phyloP scores from a whole-genome alignment of 2,888 invertebrate genomes.

The Phania funesta region DNA sequence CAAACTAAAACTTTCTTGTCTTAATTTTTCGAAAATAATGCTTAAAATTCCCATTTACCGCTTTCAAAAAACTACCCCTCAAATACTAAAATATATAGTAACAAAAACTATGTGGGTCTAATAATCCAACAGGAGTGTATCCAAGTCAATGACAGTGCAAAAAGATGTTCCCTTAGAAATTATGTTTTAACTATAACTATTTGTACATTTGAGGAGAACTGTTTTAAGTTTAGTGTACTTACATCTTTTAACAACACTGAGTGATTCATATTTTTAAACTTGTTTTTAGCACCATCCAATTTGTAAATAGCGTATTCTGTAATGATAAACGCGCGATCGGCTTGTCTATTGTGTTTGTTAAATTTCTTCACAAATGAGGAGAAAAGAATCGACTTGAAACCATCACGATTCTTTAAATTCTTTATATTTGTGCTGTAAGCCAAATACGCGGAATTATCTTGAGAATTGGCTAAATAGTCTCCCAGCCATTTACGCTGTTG shows the following conservation, averaged over 20 bases:
- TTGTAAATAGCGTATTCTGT: conserved; percentile 93
- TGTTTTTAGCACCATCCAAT: conserved; percentile 87
- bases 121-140: too few relatives aligned
- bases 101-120: too few relatives aligned
- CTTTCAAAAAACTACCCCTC: too few relatives aligned
- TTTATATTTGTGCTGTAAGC: conserved; percentile 85
- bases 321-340: conserved; percentile 93
- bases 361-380: conserved; percentile 79
- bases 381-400: conserved; percentile 82
- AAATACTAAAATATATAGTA: too few relatives aligned
- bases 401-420: conserved; percentile 85
- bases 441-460: conserved; percentile 85
- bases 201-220: too few relatives aligned
- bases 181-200: too few relatives aligned
- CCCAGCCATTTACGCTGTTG: conserved; percentile 90
- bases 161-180: too few relatives aligned
- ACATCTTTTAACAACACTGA: conserved; percentile 90
- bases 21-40: too few relatives aligned
- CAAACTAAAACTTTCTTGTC: too few relatives aligned
- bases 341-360: conserved; percentile 86
- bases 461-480: conserved; percentile 87
- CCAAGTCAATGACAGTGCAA: too few relatives aligned
- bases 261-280: conserved; percentile 93
- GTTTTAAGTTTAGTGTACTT: conserved; percentile 57
- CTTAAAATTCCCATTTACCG: too few relatives aligned